Evolutionary conservation across 1,140 invertebrate genomes (phyloP), one percentile per base, ranked within the genome.

Genomic region (Conus betulinus): DNA sequence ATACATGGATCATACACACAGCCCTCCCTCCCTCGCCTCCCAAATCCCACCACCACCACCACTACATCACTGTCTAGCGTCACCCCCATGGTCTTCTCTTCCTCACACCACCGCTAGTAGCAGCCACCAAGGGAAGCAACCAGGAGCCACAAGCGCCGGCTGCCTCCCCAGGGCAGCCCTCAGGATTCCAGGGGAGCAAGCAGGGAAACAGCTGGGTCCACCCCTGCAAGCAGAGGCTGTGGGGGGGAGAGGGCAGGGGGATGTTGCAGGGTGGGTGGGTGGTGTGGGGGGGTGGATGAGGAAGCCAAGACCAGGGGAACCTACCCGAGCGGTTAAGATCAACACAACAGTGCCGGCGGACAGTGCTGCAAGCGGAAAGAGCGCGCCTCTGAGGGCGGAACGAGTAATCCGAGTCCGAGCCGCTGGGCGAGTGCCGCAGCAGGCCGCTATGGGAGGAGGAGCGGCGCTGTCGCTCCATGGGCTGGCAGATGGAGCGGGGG

Each of bases 401-500:
- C 88, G 93, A 94, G 76, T 92, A 92, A 89, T 93, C 93, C 90
- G 91, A 93, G 88, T 94, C 94, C 79, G 93, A 94, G 84, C 93
- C 93, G 89, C 93, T 93, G 84, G 94, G 93, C 51, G 93, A 94
- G 91, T 91, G 92, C 74, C 93, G 91, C 76, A 90, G 90, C 85
- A 94, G 93, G 82, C 92, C 92, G 88, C 92, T 94, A 90, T 94
- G 94, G 81, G 94, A 94, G 63, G 94, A 94, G 71, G 94, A 94
- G 51, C 94, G 92, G 76, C 92, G 85, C n/a, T 88, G 90, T 51
- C 93, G 92, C 89, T 94, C 94, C 89, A 93, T 88, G 84, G 93
- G 92, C 90, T 92, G 91, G 92, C 94, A 94, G 90, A 94, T 93
- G 89, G 93, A 92, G 91, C 94, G 93, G 83, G 83, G 94, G 94